Conservation (phyloP, 2,113 vertebrate species). For the Diglossa brunneiventris region DNA sequence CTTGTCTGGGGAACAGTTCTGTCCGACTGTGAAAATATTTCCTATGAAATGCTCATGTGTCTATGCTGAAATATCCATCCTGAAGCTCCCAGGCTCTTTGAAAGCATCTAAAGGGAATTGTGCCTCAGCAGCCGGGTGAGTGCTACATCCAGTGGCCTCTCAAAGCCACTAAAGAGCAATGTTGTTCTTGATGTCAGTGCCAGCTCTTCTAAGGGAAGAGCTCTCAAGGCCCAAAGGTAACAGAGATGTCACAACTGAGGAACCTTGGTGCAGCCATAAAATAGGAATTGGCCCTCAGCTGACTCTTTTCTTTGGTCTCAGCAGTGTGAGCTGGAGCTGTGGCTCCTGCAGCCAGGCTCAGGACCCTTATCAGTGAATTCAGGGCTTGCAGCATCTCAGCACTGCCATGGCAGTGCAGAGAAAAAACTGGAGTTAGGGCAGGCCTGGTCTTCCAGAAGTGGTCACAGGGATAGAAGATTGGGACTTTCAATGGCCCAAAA, state of each 20-base stretch:
- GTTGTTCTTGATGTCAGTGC: not conserved
- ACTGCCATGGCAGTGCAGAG: fast-evolving
- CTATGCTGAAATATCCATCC: not conserved
- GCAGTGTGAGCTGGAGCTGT: not conserved
- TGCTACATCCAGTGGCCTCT: not conserved
- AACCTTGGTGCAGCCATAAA: not conserved
- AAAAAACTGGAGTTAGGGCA: not conserved
- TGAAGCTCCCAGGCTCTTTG: not conserved
- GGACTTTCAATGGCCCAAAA: not conserved
- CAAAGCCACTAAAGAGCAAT: not conserved
- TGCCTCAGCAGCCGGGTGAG: not conserved
- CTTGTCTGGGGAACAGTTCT: not conserved
- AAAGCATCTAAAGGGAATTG: not conserved
- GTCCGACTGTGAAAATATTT: not conserved
- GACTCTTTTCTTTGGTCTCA: not conserved
- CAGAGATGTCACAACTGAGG: not conserved
- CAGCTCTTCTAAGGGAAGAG: not conserved
- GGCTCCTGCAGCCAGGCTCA: not conserved
- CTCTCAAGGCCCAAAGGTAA: not conserved
- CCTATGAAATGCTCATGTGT: not conserved
- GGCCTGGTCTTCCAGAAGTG: not conserved
- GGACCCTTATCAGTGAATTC: not conserved
- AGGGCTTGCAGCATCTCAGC: not conserved
- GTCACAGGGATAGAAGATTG: not conserved
- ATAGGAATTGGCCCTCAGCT: fast-evolving